Conservation (phyloP, 2,888 invertebrate genomes). For the Micoletzkya japonica region DNA sequence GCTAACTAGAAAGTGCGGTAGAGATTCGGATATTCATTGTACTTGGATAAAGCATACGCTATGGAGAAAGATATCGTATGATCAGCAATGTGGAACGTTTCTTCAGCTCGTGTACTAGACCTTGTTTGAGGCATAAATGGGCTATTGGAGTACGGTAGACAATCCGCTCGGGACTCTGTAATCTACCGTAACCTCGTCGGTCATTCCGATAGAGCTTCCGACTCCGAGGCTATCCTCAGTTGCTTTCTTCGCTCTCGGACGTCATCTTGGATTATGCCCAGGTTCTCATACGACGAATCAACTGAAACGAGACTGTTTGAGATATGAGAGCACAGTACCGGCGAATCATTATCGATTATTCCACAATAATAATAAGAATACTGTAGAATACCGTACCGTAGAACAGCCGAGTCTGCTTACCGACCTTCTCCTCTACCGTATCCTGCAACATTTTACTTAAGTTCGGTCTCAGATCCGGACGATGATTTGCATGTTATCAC, state of each 20-base stretch:
- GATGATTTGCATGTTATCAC: not conserved
- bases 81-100: too few relatives aligned
- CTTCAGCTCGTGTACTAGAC: too few relatives aligned
- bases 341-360: not conserved
- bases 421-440: conserved; percentile 50
- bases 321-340: too few relatives aligned
- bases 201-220: conserved; percentile 18
- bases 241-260: conserved; percentile 50
- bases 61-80: too few relatives aligned
- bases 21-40: too few relatives aligned
- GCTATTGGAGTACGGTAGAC: conserved; percentile 11
- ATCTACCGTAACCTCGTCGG: too few relatives aligned
- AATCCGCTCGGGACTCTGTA: too few relatives aligned
- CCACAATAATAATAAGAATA: not conserved
- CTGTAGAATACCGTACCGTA: conserved; percentile 35
- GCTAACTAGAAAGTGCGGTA: too few relatives aligned
- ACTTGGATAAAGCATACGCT: too few relatives aligned
- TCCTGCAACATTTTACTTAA: conserved; percentile 35
- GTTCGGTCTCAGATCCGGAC: not conserved
- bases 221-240: conserved; percentile 44
- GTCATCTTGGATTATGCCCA: conserved; percentile 56
- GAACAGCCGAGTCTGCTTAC: conserved; percentile 50
- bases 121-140: too few relatives aligned
- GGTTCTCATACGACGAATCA: conserved; percentile 62
- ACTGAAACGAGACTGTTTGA: conserved; percentile 33